phyloP scores from a whole-genome alignment of 1,140 invertebrate species.

The Drosophila ironensis region DNA sequence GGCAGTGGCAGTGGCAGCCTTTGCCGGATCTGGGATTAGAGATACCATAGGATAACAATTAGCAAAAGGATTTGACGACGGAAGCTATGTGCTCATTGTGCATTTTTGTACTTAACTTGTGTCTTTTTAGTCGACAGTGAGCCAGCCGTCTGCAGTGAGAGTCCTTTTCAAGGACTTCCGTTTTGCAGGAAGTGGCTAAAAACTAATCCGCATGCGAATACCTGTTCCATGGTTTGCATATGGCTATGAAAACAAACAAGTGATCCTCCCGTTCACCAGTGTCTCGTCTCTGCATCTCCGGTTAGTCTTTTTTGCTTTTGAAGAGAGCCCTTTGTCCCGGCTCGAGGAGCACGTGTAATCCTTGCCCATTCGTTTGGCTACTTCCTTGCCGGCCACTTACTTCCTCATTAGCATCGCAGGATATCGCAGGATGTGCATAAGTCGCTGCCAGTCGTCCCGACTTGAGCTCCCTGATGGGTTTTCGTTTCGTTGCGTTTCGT shows the following conservation, averaged over 20 bases:
- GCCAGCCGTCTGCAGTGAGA: too few relatives aligned
- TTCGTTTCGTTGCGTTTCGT: too few relatives aligned
- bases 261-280: constrained; percentile 24
- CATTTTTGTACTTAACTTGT: constrained; percentile 64
- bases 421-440: constrained; percentile 5
- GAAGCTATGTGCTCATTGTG: constrained; percentile 54
- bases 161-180: constrained; percentile 28
- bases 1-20: too few relatives aligned
- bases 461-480: too few relatives aligned
- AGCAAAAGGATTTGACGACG: constrained; percentile 74
- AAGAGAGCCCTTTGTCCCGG: constrained; percentile 14
- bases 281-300: too few relatives aligned
- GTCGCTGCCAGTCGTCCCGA: too few relatives aligned
- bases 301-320: constrained; percentile 33
- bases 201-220: constrained; percentile 14
- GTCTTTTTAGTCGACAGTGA: constrained; percentile 43
- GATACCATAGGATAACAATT: constrained; percentile 70
- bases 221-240: constrained; percentile 46
- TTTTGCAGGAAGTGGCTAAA: constrained; percentile 39
- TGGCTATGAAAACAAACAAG: constrained; percentile 48
- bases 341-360: constrained; percentile 44
- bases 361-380: constrained; percentile 14
- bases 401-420: constrained; percentile 61
- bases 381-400: constrained; percentile 45
- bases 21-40: constrained; percentile 12